phyloP scores from a whole-genome alignment of 2,888 invertebrate genomes.

The Agrilus mali region DNA sequence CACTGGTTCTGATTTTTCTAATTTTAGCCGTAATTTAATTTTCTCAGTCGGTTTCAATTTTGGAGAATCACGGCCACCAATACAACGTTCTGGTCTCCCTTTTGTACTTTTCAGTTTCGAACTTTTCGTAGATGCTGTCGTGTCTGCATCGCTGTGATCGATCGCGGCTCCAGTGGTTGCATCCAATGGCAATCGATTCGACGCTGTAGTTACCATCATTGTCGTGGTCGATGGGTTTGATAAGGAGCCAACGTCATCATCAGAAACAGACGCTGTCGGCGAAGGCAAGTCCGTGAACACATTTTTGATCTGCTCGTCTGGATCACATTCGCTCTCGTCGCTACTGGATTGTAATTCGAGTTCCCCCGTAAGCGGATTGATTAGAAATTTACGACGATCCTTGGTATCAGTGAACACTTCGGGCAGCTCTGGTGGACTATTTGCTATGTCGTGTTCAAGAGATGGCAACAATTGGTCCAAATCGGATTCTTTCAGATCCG shows the following conservation, averaged over 20 bases:
- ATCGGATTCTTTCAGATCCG: constrained; percentile 37
- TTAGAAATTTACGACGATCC: constrained; percentile 67
- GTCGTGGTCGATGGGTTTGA: constrained; percentile 33
- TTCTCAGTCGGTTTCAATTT: constrained; percentile 48
- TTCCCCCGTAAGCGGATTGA: constrained; percentile 81
- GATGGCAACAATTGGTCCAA: constrained; percentile 53
- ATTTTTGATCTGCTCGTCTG: constrained; percentile 28
- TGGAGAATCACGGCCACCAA: constrained; percentile 28
- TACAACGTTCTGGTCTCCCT: constrained; percentile 17
- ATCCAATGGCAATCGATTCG: neutral
- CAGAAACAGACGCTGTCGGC: constrained; percentile 34
- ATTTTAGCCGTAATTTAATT: constrained; percentile 67
- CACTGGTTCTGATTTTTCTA: constrained; percentile 73
- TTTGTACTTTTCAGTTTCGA: constrained; percentile 14
- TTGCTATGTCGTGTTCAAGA: constrained; percentile 45
- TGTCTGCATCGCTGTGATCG: constrained; percentile 32
- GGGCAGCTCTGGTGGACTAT: constrained; percentile 37
- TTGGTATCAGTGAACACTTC: constrained; percentile 44
- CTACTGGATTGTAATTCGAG: constrained; percentile 66
- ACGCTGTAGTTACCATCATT: constrained; percentile 2
- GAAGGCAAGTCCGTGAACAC: constrained; percentile 31
- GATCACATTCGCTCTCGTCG: constrained; percentile 36
- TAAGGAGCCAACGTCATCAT: constrained; percentile 45
- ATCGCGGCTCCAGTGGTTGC: neutral
- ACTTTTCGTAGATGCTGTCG: constrained; percentile 26